A percentile compares a stretch with the other conserved stretches of the same genome.
These are phyloP conservation scores for Prunella strophiata DNA, from an alignment of 2,797 vertebrate genomes.

Conservation along the genomic window DNA sequence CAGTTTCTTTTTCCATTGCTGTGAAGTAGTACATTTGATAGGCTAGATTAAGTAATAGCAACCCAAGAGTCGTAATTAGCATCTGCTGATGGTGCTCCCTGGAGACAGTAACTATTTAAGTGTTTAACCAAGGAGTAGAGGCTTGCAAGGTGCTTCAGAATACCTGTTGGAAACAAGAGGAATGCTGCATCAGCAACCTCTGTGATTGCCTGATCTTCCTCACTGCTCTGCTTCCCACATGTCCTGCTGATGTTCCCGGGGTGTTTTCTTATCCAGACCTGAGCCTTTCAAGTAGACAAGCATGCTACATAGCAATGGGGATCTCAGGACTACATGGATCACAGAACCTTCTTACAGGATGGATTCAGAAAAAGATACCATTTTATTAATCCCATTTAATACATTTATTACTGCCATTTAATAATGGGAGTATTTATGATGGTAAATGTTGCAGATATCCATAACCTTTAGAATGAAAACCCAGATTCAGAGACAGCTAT, in stretches of 20 bases:
- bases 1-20: background rate
- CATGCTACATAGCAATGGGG: background rate
- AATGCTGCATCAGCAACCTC: background rate
- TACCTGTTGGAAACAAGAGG: background rate
- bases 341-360: background rate
- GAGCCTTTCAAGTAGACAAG: background rate
- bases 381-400: background rate
- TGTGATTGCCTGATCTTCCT: background rate
- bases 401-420: background rate
- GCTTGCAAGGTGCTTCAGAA: background rate
- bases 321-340: background rate
- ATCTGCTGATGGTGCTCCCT: background rate
- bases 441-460: background rate
- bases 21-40: background rate
- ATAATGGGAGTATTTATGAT: background rate
- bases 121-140: background rate
- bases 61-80: background rate
- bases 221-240: background rate
- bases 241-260: background rate
- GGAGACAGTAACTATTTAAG: background rate
- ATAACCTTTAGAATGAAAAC: background rate
- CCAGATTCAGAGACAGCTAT: background rate
- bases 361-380: background rate
- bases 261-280: background rate
- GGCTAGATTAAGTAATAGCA: slow-evolving; percentile 8